Evolutionary conservation across 2,113 vertebrate genomes (phyloP), one percentile per base, ranked within the genome.

Genomic region (Paradisaea rubra): DNA sequence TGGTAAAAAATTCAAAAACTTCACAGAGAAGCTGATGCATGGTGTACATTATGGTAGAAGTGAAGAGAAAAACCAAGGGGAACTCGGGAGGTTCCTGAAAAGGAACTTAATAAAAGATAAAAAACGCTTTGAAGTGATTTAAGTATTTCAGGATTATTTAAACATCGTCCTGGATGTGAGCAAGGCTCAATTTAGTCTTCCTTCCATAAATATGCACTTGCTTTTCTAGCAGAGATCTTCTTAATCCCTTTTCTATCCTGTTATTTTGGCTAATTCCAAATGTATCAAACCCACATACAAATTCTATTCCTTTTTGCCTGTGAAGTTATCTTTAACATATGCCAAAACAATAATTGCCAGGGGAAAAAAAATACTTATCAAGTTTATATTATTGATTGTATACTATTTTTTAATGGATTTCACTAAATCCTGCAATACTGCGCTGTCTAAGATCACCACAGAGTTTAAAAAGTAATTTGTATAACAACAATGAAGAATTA

Each of bases 91-190:
- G 10, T 42, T 80, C 76, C 83, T 88, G 71, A 80, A 88, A 81
- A 85, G 73, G 14, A 86, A 69, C 54, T 81, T 81, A 87, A 82
- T 72, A 78, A 82, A 87, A 91, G 59, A 73, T 73, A 70, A 86
- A 88, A 88, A 90, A 77, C 19, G 10, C 80, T 96, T 93, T 93
- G 92, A 94, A 94, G 92, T 78, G 14, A 63, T 93, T 94, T 81
- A 90, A 92, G 78, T 49, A 79, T 69, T 89, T 82, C 74, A 85
- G 71, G 88, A 93, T 90, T 94, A 90, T 88, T 95, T 89, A 78
- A 92, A 89, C 64, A 66, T 54, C 19, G 0, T 42, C 33, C 44
- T 78, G 64, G 54, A 73, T 74, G 35, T 70, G 5, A 92, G 33
- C 68, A 85, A 44, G 14, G 57, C 65, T 90, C 73, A 76, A 18